Evolutionary conservation across 1,140 invertebrate species (phyloP), one percentile per base, ranked within the genome.

Genomic region (Drosophila ficusphila): DNA sequence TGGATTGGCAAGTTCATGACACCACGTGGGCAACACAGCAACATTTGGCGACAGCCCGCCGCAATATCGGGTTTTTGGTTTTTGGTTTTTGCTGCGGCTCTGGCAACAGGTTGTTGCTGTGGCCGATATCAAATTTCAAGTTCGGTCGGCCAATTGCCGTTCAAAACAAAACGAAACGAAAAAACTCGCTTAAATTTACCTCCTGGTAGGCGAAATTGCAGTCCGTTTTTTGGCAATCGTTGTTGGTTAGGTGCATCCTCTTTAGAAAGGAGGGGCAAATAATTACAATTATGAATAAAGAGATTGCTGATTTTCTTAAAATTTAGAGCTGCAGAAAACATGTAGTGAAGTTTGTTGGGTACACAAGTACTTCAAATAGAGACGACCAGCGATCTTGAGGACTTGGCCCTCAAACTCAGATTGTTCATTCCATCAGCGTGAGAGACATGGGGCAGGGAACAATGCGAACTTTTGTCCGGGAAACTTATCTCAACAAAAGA

Each of bases 1-100:
- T 21, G 18, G 34, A 60, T 29, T 31, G 57, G 49, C 57, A 61
- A 56, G 57, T 56, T 61, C 51, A 29, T 39, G 49, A 61, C 57
- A 56, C 57, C 49, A 61, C 53, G 57, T 60, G 49, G 49, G 57
- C 34, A 29, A 49, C 11, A 58, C 54, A 51, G 31, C 7, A 38
- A 36, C 23, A 56, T 39, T 60, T 56, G 57, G 33, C 23, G 34
- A 38, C 49, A 56, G 12, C 11, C 38, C 19, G 27, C 9, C 9
- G 29, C 18, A 27, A 31, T 11, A 56, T 56, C 57, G 9, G 36
- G 57, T 61, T 61, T 39, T 38, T 16, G 49, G 23, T 53, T 4
- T 14, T 6, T n/a, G n/a, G 18, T 21, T 38, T 21, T 25, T 53
- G 23, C 23, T 38, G 7, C 25, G n/a, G 29, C 21, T 25, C 29